A percentile compares a stretch with the other conserved stretches of the same genome.
phyloP scores from a whole-genome alignment of 2,888 invertebrate genomes.

The Diogma glabrata region DNA sequence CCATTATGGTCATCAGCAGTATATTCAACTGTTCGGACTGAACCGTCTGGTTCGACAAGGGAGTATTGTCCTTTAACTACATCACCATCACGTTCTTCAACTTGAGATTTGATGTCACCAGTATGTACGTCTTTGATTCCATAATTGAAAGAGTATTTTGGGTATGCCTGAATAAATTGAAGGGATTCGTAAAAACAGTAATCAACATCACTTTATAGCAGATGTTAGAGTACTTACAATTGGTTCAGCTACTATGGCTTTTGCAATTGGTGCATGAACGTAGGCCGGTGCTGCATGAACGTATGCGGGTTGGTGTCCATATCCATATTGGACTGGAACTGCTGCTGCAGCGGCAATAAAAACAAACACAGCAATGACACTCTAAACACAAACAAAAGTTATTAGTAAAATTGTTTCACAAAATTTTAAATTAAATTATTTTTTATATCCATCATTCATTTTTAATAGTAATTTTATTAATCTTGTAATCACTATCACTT shows the following conservation, averaged over 20 bases:
- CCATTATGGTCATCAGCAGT: conserved; percentile 58
- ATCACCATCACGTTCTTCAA: conserved; percentile 57
- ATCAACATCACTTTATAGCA: no score
- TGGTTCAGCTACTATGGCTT: conserved; percentile 26
- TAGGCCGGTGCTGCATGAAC: conserved; percentile 21
- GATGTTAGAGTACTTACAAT: no score
- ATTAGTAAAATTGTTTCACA: no score
- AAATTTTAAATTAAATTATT: no score
- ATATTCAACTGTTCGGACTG: conserved; percentile 47
- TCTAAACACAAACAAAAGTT: conserved; percentile 25
- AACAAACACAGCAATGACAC: conserved; percentile 31
- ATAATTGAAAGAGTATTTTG: conserved; percentile 57
- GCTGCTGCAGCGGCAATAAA: conserved; percentile 32
- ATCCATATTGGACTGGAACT: conserved; percentile 34
- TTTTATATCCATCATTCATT: no score
- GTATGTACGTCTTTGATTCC: conserved; percentile 59
- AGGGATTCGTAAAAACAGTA: no score
- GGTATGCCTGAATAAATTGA: no score
- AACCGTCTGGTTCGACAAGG: conserved; percentile 39
- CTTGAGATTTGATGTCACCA: conserved; percentile 59
- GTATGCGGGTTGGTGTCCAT: conserved; percentile 28
- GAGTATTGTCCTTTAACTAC: conserved; percentile 57
- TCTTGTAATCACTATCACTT: no score
- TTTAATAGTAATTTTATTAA: no score
- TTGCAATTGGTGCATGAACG: conserved; percentile 22